Evolutionary conservation across 2,888 invertebrate species (phyloP), one percentile per base, ranked within the genome.

Genomic region (Patella ulyssiponensis): DNA sequence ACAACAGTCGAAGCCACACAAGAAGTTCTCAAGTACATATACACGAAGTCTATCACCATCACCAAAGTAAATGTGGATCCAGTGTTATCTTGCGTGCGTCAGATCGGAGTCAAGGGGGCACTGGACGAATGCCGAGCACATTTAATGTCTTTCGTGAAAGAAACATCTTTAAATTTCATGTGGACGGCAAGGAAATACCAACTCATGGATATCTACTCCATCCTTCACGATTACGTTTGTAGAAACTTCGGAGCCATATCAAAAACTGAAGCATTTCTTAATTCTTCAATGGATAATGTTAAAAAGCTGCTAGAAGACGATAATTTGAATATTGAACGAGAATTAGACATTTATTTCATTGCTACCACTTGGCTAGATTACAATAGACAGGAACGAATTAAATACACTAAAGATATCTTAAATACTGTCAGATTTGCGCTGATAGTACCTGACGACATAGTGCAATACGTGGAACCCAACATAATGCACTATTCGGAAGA

Each of bases 291-390:
- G 44, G 79, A 84, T 9, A 77, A 81, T 14, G 78, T 88, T 1
- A 79, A 80, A 73, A 76, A 79, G 27, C 81, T 88, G 11, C 81
- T 88, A 9, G 82, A 83, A 1, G 84, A 85, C 20, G 86, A 87
- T 75, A 76, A 80, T 27, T 73, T 87, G 12, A 80, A 74, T 51
- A 79, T 83, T 14, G 14, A 52, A 44, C 73, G 73, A n/a, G 88
- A 88, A 64, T 80, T 89, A 56, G 83, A 86, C 20, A 82, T 88
- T 56, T 89, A 87, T 77, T 80, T 80, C 74, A 87, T 87, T 51
- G 85, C 84, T 52, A 82, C 81, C n/a, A 75, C 79, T 44, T 89
- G 88, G 88, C 83, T 89, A 23, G 85, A 88, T 58, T 84, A 81
- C 83, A 83, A 86, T 76, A 79, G 80, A 51, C 76, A 80, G 27